Conservation (phyloP, 2,797 vertebrate genomes). For the Falco columbarius region DNA sequence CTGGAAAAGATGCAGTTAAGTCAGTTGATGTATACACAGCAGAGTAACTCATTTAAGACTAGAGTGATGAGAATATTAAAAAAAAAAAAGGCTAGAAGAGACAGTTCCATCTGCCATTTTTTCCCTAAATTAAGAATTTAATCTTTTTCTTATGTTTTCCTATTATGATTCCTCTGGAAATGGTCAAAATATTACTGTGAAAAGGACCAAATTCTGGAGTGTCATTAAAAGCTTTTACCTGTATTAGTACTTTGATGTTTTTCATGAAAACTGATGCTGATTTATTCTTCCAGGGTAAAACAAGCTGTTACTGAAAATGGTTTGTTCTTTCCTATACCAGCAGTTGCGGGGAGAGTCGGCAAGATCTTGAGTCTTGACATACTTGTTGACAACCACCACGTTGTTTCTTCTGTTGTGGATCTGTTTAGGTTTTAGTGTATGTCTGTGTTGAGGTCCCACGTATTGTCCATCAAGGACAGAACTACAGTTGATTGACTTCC, state of each 20-base stretch:
- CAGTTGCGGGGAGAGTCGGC: fast-evolving
- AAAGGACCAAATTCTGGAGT: not conserved
- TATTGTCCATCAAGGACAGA: fast-evolving
- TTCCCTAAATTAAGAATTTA: not conserved
- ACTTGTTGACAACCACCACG: fast-evolving
- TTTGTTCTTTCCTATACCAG: not conserved
- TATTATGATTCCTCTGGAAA: not conserved
- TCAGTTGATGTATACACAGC: not conserved
- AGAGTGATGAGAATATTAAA: not conserved
- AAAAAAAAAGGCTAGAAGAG: not conserved
- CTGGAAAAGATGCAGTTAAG: not conserved
- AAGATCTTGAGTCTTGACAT: fast-evolving
- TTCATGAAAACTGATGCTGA: not conserved
- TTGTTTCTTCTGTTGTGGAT: not conserved
- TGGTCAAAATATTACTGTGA: not conserved
- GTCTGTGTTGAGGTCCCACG: fast-evolving
- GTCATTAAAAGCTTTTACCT: not conserved
- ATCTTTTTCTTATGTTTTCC: not conserved
- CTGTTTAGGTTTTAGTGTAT: not conserved
- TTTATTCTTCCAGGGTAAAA: not conserved
- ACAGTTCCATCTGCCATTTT: not conserved
- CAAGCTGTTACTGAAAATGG: not conserved
- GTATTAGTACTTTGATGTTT: not conserved
- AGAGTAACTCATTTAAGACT: not conserved
- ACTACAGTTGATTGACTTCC: fast-evolving